Evolutionary conservation across 2,888 invertebrate genomes (phyloP), one percentile per base, ranked within the genome.

Genomic region (Tanytarsus gracilentus): DNA sequence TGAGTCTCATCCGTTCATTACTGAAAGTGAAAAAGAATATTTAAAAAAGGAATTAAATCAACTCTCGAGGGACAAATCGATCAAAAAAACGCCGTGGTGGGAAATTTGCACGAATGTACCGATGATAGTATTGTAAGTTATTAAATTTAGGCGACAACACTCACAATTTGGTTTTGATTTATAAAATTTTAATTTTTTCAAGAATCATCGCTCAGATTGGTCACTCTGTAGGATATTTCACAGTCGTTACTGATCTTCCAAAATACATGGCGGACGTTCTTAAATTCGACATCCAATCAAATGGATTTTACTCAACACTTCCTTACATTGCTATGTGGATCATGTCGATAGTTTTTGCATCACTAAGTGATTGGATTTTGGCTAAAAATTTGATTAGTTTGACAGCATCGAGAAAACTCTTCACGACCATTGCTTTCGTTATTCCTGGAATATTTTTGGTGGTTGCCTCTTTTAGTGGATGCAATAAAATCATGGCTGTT

Each of bases 1-100:
- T 1, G 78, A 78, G 50, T 78, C 79, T 1, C 84, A 85, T 69
- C 84, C 84, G 0, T 83, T 78, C 67, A 84, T 83, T 63, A 77
- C 79, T 18, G 81, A 82, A 58, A 75, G 79, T 61, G 85, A 85
- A 68, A 78, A 77, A 68, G 77, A 78, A 50, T 83, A 78, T 66
- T 69, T 84, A 26, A 77, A 78, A 65, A 78, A 80, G 66, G 78
- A 81, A 21, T 69, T 85, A 48, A 77, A 80, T 40, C 72, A 72
- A 61, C 29, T 52, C 6, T 72, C 74, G 63, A 71, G 70, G 16
- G 70, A 69, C 62, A 76, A 75, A 64, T 74, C 76, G 51, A 73
- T 78, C 3, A 75, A 76, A 0, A 70, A 77, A 0, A 81, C 81
- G 50, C 85, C 85, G 0, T 85, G 84, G 84, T 76, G 75, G 64